A percentile compares a stretch with the other conserved stretches of the same genome.
These are phyloP conservation scores for Mesembrinibis cayennensis DNA, from an alignment of 2,113 vertebrate species.

Conservation along the genomic window DNA sequence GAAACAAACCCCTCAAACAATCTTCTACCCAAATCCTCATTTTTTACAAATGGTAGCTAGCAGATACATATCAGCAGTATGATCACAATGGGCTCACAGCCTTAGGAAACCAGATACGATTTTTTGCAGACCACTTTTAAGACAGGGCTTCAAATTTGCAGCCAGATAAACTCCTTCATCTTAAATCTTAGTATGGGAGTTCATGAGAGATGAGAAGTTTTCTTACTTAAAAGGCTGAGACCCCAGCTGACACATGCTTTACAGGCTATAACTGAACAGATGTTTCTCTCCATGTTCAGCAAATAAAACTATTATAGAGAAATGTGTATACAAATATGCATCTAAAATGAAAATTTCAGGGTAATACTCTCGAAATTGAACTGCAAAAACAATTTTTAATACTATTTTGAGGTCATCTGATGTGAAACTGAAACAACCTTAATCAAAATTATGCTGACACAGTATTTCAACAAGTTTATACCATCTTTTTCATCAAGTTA, in stretches of 20 bases:
- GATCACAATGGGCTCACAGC: background rate
- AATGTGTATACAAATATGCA: background rate
- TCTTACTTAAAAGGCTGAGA: background rate
- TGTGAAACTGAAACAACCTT: background rate
- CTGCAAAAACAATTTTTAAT: background rate
- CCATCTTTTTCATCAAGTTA: background rate
- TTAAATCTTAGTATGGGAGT: background rate
- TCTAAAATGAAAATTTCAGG: background rate
- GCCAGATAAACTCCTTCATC: background rate
- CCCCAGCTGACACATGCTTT: background rate
- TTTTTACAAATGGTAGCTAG: background rate
- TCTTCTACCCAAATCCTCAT: background rate
- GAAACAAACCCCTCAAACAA: background rate
- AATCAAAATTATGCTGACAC: background rate
- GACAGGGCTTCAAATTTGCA: background rate
- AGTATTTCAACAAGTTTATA: background rate
- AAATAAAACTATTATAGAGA: background rate
- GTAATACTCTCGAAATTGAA: background rate
- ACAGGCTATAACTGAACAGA: background rate
- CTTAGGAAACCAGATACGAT: background rate
- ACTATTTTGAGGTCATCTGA: background rate
- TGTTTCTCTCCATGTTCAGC: background rate
- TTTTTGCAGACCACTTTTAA: background rate
- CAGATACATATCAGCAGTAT: background rate
- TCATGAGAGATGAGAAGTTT: background rate